Percentiles rank a stretch among this genome's conserved stretches.
Conservation (phyloP, 1,140 invertebrate species). For the Drosophila sproati region DNA sequence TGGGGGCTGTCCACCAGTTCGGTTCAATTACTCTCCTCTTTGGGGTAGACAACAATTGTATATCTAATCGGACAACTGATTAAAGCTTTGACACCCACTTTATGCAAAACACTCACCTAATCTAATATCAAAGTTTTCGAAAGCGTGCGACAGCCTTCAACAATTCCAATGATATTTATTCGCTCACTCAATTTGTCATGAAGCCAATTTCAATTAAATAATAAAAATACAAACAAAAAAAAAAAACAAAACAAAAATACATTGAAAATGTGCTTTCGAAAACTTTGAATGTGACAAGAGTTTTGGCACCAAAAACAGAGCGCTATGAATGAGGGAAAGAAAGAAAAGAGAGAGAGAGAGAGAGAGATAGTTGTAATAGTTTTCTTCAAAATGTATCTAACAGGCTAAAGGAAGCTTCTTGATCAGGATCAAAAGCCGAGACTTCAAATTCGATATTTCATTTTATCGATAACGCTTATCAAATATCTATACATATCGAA, state of each 20-base stretch:
- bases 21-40: constrained; percentile 24
- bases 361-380: neutral
- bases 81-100: constrained; percentile 15
- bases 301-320: neutral
- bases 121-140: constrained; percentile 88
- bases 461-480: no score
- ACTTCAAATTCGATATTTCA: no score
- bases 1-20: constrained; percentile 87
- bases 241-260: neutral
- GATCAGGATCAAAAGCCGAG: no score
- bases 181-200: constrained; percentile 3
- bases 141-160: constrained; percentile 87
- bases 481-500: no score
- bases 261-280: constrained; percentile 85
- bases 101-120: neutral
- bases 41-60: constrained; percentile 42
- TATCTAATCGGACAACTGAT: constrained; percentile 3
- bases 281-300: constrained; percentile 85
- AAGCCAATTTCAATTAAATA: constrained; percentile 15
- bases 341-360: neutral
- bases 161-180: constrained; percentile 72
- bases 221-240: neutral
- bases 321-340: neutral
- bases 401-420: no score
- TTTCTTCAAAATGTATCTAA: no score